phyloP scores from a whole-genome alignment of 2,888 invertebrate genomes.

The Parochlus steinenii region DNA sequence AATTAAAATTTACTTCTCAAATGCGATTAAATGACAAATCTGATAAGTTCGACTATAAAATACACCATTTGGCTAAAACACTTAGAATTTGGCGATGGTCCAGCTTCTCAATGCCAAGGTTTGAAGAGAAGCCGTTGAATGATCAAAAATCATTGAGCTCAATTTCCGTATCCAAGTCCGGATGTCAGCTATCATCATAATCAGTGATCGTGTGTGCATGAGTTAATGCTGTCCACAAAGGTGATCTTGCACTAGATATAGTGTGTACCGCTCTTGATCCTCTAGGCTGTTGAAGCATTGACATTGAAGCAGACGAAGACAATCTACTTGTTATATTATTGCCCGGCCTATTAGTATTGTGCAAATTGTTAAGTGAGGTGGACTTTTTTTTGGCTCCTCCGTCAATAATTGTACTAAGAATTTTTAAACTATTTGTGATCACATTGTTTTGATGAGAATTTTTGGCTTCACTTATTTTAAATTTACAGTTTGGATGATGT shows the following conservation, averaged over 20 bases:
- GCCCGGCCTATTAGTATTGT: neutral
- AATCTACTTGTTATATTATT: neutral
- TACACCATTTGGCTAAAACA: too few relatives aligned
- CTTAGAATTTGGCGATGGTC: too few relatives aligned
- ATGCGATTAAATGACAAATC: too few relatives aligned
- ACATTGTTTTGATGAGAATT: conserved; percentile 1
- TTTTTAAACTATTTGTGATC: conserved; percentile 5
- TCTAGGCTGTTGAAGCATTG: neutral
- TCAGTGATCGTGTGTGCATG: conserved; percentile 43
- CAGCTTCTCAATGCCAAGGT: too few relatives aligned
- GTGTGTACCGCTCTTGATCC: conserved; percentile 17
- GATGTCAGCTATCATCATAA: conserved; percentile 16
- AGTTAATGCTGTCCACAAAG: conserved; percentile 67
- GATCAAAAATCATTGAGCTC: too few relatives aligned
- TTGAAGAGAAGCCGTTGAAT: too few relatives aligned
- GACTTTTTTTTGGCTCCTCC: conserved; percentile 1
- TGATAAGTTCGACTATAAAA: too few relatives aligned
- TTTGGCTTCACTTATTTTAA: too few relatives aligned
- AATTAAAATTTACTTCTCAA: too few relatives aligned
- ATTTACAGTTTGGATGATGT: conserved; percentile 8
- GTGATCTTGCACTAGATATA: conserved; percentile 45
- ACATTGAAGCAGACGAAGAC: neutral
- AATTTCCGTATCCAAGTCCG: too few relatives aligned
- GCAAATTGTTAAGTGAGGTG: conserved; percentile 5
- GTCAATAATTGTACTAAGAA: conserved; percentile 6